Evolutionary conservation across 2,113 vertebrate genomes (phyloP), one percentile per base, ranked within the genome.

Genomic region (Chloropsis cyanopogon): DNA sequence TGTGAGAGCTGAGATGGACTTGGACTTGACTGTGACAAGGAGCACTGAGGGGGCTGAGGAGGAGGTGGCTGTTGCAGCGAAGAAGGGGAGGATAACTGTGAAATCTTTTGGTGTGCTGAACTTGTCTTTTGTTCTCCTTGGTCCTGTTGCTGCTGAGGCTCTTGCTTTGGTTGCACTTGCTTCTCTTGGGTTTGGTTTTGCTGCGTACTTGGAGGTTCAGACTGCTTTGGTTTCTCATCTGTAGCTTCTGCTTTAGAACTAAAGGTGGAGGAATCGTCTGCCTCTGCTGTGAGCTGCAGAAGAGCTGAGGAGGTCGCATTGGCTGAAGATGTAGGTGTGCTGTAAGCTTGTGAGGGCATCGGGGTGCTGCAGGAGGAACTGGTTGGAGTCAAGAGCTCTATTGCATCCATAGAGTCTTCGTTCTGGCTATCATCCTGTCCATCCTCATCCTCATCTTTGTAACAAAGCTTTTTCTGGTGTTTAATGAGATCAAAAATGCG

Each of bases 391-490:
- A 99, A 98, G 95, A 99, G 98, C 95, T 99, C 99, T 80, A 98
- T 98, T 88, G 99, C 98, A 96, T 99, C 99, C 97, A 99, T 94
- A 59, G 99, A 99, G 96, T 99, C 99, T 94, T 99, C 99, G 14
- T 99, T 99, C 97, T 99, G 99, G 97, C 99, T 99, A 96, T 99
- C 99, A 63, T 99, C 99, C 91, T 99, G 99, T 86, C 99, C 98
- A 47, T 99, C 99, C 80, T 99, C 99, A 86, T 99, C 99, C 97
- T 99, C 99, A 91, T 99, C 99, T 98, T 99, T 99, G 97, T 99
- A 99, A 97, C 99, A 99, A 96, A 99, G 98, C 97, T 99, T 99
- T 97, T 99, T 99, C 98, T 99, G 99, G 96, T 99, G 99, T 97
- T 99, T 99, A 97, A 99, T 99, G 86, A 99, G 98, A 97, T 99